Evolutionary conservation across 2,888 invertebrate species (phyloP), one percentile per base, ranked within the genome.

Genomic region (Tenthredo amoena): DNA sequence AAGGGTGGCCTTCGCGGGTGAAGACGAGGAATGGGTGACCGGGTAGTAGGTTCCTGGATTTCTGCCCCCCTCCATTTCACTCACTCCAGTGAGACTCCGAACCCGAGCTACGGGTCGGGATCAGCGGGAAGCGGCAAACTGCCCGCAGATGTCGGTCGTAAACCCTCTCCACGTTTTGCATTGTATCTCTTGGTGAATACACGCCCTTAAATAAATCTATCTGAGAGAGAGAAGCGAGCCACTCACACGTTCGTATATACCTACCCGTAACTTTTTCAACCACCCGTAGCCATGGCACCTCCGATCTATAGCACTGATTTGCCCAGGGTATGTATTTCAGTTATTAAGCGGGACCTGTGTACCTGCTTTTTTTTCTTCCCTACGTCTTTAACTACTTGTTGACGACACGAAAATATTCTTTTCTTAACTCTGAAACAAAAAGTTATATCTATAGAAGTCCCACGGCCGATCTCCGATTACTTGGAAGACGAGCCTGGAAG

Each of bases 141-240:
- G 91, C 90, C 93, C 93, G 92, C 93, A 92, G 93, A 93, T 93
- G 93, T 92, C 92, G 90, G 88, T 90, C 90, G 89, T 92, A 91
- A 91, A 92, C 89, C 90, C 90, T 82, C 85, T 82, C 85, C 84
- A 71, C 79, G 82, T 89, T 88, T 88, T 86, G 88, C 85, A 91
- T 91, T 91, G 91, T 92, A 90, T 91, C 91, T 89, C 87, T 86
- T 87, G 88, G 87, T 90, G 91, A 92, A 92, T 91, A 91, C 92
- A 92, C 91, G 91, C 92, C 91, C 92, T 92, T 91, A 91, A 92
- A 91, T 91, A 92, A 92, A 92, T 91, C 91, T 90, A 89, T 91
- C 85, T 55, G 89, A 87, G 87, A 86, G 86, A 81, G 83, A 71
- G 40, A 72, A 74, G 82, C 84, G 81, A 62, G 79, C 84, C 81